Base-by-base conservation (phyloP, 2,888 invertebrate species). In the Pyrochroa serraticornis region DNA sequence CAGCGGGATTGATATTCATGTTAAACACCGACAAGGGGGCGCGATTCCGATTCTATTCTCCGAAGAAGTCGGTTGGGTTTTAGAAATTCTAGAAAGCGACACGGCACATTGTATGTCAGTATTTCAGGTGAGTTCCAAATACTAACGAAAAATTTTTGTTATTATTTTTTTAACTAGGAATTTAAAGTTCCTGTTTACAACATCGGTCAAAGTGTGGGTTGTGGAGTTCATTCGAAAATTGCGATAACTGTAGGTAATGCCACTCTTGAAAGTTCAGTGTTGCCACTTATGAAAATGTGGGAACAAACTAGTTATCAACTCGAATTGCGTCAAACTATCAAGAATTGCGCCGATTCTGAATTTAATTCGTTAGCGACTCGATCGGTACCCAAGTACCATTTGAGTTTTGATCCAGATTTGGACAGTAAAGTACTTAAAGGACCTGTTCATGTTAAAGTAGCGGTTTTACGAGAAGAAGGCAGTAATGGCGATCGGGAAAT, bases 401-500 rank as follows among this genome's bases (percentile, higher is more conserved):
- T 92, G 0, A 86, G 87, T 0, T 92, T 90, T 65, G 84, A 91
- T 73, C 88, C 89, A 0, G 84, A 90, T 58, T 75, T 84, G 38
- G 69, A 81, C 1, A 77, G 22, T 5, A 22, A 79, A 1, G 66
- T 71, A 14, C 58, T 64, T 2, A 62, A 67, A 34, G 80, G 79
- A 36, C 82, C 85, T 0, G 65, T 61, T 33, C 63, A 60, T 7
- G 80, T 87, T n/a, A 81, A 82, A 56, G 94, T 98, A 0, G 97
- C 96, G 5, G 93, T 98, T 1, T 81, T 99, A 41, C 84, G 99
- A 37, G 99, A 99, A 81, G 98, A 99, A 85, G 99, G 96, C 43
- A 90, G 88, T 30, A 99, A 99, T 73, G 97, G 98, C 13, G 98
- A 99, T 74, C 84, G 98, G 35, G 99, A 99, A 84, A 97, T 99